Percentiles rank a stretch among this genome's conserved stretches.
Conservation (phyloP, 2,113 vertebrate species). For the Neolamprologus sp. region DNA sequence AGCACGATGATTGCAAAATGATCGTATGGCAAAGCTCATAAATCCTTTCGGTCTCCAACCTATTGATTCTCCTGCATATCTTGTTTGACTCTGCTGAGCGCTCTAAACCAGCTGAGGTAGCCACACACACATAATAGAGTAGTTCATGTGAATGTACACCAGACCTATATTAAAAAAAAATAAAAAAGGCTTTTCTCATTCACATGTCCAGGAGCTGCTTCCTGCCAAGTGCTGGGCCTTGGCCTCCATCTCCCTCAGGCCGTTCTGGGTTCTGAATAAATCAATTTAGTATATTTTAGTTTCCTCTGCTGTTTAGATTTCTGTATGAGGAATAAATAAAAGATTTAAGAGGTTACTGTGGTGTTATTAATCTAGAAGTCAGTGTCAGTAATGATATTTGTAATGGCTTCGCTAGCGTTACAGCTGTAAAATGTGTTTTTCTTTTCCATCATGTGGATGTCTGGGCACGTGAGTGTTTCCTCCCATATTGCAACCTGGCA, state of each 20-base stretch:
- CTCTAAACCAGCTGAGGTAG: slow-evolving; percentile 73
- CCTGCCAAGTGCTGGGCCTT: not conserved
- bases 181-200: not conserved
- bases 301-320: not conserved
- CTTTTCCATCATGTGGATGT: not conserved
- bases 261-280: not conserved
- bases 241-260: not conserved
- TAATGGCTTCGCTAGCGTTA: not conserved
- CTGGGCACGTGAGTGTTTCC: not conserved
- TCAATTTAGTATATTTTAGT: not conserved
- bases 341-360: not conserved
- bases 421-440: not conserved
- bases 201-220: not conserved
- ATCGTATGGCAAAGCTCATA: slow-evolving; percentile 18
- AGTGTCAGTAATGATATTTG: not conserved
- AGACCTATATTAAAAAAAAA: not conserved
- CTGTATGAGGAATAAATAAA: not conserved
- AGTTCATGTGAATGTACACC: not conserved
- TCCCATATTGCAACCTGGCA: not conserved
- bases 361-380: not conserved
- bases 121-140: not conserved
- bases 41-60: slow-evolving; percentile 73
- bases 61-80: slow-evolving; percentile 81
- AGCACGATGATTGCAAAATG: not conserved
- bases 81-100: slow-evolving; percentile 82